Base-by-base conservation (phyloP, 2,888 invertebrate species). In the Platycnemis pennipes region DNA sequence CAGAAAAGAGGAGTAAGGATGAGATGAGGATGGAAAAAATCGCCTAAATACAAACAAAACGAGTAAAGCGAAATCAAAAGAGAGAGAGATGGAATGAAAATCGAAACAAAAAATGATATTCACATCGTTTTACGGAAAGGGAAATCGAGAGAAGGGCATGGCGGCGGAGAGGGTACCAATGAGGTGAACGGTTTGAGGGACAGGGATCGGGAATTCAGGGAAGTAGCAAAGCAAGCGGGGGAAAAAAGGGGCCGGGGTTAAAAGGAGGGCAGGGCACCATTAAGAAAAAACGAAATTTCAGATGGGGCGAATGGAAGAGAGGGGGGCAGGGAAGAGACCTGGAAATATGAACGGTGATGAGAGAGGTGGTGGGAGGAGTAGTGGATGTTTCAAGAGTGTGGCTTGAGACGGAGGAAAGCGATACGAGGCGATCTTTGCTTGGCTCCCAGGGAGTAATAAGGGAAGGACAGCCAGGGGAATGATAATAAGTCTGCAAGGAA, bases 181-280 rank as follows among this genome's bases (percentile, higher is more conserved):
- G n/a, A n/a, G n/a, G n/a, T n/a, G n/a, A n/a, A n/a, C n/a, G n/a
- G n/a, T n/a, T n/a, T n/a, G n/a, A n/a, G n/a, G n/a, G n/a, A n/a
- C n/a, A n/a, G n/a, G n/a, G n/a, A n/a, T n/a, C n/a, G n/a, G n/a
- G n/a, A n/a, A n/a, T n/a, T n/a, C n/a, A n/a, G n/a, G n/a, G n/a
- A n/a, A n/a, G n/a, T 53, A 42, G 53, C 46, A 45, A 89, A 89
- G 89, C 42, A 56, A 69, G 91, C 63, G 69, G 69, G 77, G 8
- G 16, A 91, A 56, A 91, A n/a, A n/a, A n/a, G n/a, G 56, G 91
- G 37, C 63, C 44, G 37, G 63, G 63, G 91, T 89, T 56, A 89
- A 89, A 56, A 42, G 89, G 37, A 89, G 89, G 53, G 44, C 45
- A 46, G 45, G 45, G 87, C 56, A 89, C 37, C 63, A 63, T 91